These are phyloP conservation scores for Telmatochromis sp. DNA, from an alignment of 2,113 vertebrate genomes.

Conservation along the genomic window DNA sequence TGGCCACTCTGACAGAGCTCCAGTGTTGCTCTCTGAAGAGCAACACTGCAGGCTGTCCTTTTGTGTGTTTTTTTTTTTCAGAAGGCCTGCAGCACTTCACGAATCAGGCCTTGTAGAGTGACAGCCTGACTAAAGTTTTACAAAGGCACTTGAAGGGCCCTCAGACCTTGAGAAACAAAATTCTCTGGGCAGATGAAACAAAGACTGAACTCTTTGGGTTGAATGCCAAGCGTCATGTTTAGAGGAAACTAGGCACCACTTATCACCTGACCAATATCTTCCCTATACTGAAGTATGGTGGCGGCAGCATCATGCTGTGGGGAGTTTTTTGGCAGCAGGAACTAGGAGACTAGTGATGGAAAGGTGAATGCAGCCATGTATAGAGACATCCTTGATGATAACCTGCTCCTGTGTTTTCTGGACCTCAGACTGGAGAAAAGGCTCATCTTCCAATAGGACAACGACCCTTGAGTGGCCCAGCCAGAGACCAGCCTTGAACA, in stretches of 20 bases:
- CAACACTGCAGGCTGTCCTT: neutral
- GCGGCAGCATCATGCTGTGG: neutral
- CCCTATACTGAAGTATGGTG: neutral
- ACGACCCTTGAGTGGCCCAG: neutral
- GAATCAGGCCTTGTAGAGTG: neutral
- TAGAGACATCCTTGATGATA: neutral
- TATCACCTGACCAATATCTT: neutral
- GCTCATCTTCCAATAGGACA: neutral
- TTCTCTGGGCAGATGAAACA: neutral
- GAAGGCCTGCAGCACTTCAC: neutral
- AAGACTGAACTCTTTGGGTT: neutral
- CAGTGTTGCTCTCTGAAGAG: neutral
- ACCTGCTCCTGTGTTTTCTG: neutral
- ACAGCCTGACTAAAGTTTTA: neutral
- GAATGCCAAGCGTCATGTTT: neutral
- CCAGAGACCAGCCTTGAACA: neutral
- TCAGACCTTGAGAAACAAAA: neutral
- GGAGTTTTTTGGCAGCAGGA: fast-evolving
- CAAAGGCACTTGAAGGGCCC: neutral
- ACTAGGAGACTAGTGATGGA: neutral
- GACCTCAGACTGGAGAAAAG: neutral
- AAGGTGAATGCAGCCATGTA: neutral
- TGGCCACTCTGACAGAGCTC: neutral
- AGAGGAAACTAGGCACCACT: neutral
- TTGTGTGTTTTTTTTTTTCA: fast-evolving